Evolutionary conservation across 2,888 invertebrate species (phyloP).

Genomic region (Biston betularia): DNA sequence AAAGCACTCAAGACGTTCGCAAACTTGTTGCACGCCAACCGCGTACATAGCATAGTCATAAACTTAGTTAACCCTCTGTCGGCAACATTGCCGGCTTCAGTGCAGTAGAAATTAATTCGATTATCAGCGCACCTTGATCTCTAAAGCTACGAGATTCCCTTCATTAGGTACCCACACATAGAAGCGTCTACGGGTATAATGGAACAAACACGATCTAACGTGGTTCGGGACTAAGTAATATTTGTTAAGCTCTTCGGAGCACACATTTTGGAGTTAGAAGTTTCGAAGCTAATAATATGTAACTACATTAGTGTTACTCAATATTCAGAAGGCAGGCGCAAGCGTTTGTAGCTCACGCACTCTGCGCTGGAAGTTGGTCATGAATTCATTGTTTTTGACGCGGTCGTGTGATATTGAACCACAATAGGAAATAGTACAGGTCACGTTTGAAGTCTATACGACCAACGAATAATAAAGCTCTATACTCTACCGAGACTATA

Average conservation of each 20-base stretch:
- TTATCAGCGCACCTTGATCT: slow-evolving; percentile 83
- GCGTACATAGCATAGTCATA: slow-evolving; percentile 81
- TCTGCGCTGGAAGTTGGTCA: slow-evolving; percentile 72
- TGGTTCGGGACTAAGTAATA: slow-evolving; percentile 44
- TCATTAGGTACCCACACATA: slow-evolving; percentile 63
- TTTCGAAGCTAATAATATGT: slow-evolving; percentile 41
- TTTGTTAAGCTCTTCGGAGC: slow-evolving; percentile 39
- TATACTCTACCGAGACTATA: slow-evolving; percentile 33
- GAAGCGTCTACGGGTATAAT: slow-evolving; percentile 56
- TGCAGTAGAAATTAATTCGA: slow-evolving; percentile 82
- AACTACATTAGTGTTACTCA: slow-evolving; percentile 65
- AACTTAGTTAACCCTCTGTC: slow-evolving; percentile 82
- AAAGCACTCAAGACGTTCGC: slow-evolving; percentile 80
- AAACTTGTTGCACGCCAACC: slow-evolving; percentile 82
- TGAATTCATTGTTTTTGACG: slow-evolving; percentile 83
- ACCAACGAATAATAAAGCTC: slow-evolving; percentile 72
- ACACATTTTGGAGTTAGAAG: slow-evolving; percentile 34
- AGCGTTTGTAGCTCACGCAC: slow-evolving; percentile 68
- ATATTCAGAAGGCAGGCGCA: slow-evolving; percentile 66
- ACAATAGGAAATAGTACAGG: slow-evolving; percentile 81
- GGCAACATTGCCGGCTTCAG: slow-evolving; percentile 75
- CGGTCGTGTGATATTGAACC: slow-evolving; percentile 79
- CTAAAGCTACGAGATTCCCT: slow-evolving; percentile 75
- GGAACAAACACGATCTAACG: slow-evolving; percentile 58
- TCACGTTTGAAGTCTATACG: slow-evolving; percentile 77